phyloP scores from a whole-genome alignment of 2,888 invertebrate species.

The Dugesia japonica region DNA sequence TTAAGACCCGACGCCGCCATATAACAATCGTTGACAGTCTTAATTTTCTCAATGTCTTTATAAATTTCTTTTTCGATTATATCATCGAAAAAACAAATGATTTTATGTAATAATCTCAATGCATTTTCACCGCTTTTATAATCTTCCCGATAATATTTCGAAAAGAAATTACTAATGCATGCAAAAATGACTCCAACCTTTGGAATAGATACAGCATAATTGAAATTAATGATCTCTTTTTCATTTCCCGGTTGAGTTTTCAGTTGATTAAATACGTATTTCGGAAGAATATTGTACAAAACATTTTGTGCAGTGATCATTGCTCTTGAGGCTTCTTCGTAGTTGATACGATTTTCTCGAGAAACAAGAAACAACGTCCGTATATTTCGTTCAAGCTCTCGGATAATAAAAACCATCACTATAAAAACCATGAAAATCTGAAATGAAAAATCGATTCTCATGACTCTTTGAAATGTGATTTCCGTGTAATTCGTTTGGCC shows the following conservation, averaged over 20 bases:
- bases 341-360: not conserved
- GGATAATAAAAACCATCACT: not conserved
- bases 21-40: slow-evolving; percentile 84
- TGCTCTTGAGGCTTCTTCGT: slow-evolving; percentile 3
- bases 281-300: slow-evolving; percentile 28
- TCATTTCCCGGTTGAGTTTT: not conserved
- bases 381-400: not conserved
- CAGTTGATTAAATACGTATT: slow-evolving; percentile 25
- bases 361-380: not conserved
- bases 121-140: slow-evolving; percentile 58
- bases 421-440: not conserved
- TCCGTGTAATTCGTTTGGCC: not conserved
- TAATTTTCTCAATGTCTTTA: slow-evolving; percentile 76
- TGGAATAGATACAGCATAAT: slow-evolving; percentile 51
- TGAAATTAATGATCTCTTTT: slow-evolving; percentile 17
- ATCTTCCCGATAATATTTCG: slow-evolving; percentile 52
- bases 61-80: not conserved
- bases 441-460: not conserved
- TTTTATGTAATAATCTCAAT: slow-evolving; percentile 72
- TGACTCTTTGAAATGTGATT: not conserved
- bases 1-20: slow-evolving; percentile 95
- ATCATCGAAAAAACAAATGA: slow-evolving; percentile 45
- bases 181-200: slow-evolving; percentile 84
- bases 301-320: slow-evolving; percentile 12
- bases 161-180: slow-evolving; percentile 85